These are phyloP conservation scores for Telenomus remus DNA, from an alignment of 1,140 invertebrate species.

Conservation along the genomic window DNA sequence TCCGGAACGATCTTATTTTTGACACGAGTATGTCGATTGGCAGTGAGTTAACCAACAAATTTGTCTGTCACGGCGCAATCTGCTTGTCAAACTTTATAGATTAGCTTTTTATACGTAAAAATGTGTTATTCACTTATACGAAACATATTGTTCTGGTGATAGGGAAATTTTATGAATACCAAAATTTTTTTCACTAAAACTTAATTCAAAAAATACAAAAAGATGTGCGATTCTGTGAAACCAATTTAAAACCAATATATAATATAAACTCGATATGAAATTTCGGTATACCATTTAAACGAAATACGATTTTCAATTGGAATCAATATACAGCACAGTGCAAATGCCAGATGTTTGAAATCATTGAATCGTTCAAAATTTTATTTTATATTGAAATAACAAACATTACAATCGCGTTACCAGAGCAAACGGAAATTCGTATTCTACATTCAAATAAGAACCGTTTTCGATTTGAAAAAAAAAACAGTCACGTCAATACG, in stretches of 20 bases:
- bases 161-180: no score
- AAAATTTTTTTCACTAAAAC: background rate
- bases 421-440: background rate
- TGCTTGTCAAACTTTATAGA: no score
- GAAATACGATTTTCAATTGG: conserved; percentile 9
- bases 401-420: conserved; percentile 5
- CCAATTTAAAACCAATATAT: no score
- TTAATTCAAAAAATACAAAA: background rate
- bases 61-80: no score
- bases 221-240: no score
- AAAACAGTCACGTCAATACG: no score
- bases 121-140: no score
- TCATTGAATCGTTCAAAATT: background rate
- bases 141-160: no score
- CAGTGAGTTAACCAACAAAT: no score
- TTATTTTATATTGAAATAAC: background rate
- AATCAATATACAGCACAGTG: background rate
- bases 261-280: background rate
- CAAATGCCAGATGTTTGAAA: conserved; percentile 5
- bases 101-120: no score
- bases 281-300: background rate
- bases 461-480: no score
- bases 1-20: conserved; percentile 17
- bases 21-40: background rate
- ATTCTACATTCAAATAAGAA: background rate